Evolutionary conservation across 2,888 invertebrate species (phyloP).

Genomic region (Leptinotarsa peninsularis): DNA sequence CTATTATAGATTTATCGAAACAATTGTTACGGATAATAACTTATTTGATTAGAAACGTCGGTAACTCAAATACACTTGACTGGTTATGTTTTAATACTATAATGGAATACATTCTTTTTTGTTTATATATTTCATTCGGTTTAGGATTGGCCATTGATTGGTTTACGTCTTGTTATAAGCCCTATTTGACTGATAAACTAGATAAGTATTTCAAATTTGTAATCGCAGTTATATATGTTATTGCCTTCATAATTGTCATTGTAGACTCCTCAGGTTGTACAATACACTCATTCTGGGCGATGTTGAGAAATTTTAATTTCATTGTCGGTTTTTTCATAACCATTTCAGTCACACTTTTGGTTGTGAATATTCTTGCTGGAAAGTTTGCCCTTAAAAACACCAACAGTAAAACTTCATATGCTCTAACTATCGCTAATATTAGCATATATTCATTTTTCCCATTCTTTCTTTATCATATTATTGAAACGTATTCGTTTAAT

Average conservation of each 20-base stretch:
- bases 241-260: background rate
- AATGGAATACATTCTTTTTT: background rate
- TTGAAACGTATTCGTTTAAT: background rate
- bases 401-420: background rate
- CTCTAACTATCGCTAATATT: constrained; percentile 7
- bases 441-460: constrained; percentile 9
- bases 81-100: background rate
- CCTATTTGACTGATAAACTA: background rate
- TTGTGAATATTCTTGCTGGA: background rate
- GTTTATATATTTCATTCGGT: constrained; percentile 6
- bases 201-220: background rate
- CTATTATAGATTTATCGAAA: constrained; percentile 20
- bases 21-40: background rate
- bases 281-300: background rate
- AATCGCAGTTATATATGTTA: background rate
- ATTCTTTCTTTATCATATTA: background rate
- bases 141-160: background rate
- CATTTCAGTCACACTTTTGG: background rate
- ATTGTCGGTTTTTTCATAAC: background rate
- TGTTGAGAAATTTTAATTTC: background rate
- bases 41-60: background rate
- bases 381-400: background rate
- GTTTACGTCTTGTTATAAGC: constrained; percentile 10
- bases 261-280: background rate
- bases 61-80: background rate